Base-by-base conservation (phyloP, 2,797 vertebrate genomes). In the Lithobates sylvaticus region DNA sequence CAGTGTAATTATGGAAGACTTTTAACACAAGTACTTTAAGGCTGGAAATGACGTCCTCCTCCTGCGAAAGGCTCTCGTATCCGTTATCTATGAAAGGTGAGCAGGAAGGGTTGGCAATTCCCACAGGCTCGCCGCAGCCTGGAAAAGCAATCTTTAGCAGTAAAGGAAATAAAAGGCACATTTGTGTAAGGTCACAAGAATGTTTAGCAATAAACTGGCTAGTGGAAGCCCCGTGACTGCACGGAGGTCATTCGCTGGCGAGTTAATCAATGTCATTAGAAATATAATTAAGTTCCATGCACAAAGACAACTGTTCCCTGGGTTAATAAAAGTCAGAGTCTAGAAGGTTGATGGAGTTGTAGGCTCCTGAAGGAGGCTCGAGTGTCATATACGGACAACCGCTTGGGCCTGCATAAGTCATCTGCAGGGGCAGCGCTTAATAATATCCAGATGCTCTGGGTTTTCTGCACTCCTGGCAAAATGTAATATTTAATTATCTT, bases 271-370 rank as follows among this genome's bases (percentile, higher is more conserved):
- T 44, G 10, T 27, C 42, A 78, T 86, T 73, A 83, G 42, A 72
- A 83, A 42, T 72, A 81, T 81, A 72, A 86, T 86, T 86, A 82
- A 71, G 69, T 61, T 78, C 80, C 47, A n/a, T 47, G 44, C 50
- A 58, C 13, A 61, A 42, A 61, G 26, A 23, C 23, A 23, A 23
- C 16, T 5, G 44, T 42, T 64, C 23, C 70, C 77, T 69, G 21
- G 58, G 65, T 72, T 72, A 64, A 78, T 78, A 73, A 83, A 44
- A 78, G 67, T 47, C 39, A 18, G 26, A 79, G 58, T 68, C 27
- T 81, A 42, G 85, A 2, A 65, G 73, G 85, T 42, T 65, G 76
- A 27, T 29, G 64, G 34, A 9, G 8, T 39, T 3, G 23, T 26
- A 42, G 58, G 44, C 71, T 54, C 70, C 70, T 58, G 36, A 67